Percentiles rank a stretch among this genome's conserved stretches.
phyloP scores from a whole-genome alignment of 2,797 vertebrate genomes.

The Ibycter americanus region DNA sequence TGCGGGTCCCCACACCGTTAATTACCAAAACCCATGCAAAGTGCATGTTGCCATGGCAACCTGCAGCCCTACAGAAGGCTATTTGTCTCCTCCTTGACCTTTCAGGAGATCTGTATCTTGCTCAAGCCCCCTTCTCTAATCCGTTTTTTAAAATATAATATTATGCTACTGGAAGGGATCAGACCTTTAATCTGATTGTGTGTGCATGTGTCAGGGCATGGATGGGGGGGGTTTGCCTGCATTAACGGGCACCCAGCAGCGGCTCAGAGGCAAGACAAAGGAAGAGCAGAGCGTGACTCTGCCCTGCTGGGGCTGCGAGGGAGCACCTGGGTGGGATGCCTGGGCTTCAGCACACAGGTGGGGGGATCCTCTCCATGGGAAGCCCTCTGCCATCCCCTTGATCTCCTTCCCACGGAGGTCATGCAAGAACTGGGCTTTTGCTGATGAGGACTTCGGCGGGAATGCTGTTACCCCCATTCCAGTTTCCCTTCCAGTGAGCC shows the following conservation, averaged over 20 bases:
- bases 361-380: neutral
- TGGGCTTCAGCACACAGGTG: neutral
- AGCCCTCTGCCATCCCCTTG: neutral
- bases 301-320: neutral
- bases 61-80: conserved; percentile 3
- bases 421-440: neutral
- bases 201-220: neutral
- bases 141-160: conserved; percentile 79
- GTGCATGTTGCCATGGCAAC: neutral
- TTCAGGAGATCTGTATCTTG: conserved; percentile 44
- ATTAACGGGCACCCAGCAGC: neutral
- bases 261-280: neutral
- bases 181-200: conserved; percentile 86
- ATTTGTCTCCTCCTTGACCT: conserved; percentile 60
- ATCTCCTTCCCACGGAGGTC: neutral
- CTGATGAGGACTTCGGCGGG: neutral
- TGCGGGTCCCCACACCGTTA: neutral
- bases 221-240: neutral
- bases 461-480: neutral
- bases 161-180: conserved; percentile 85
- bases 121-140: conserved; percentile 75
- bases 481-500: neutral
- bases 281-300: neutral
- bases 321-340: neutral
- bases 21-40: neutral